A percentile compares a stretch with the other conserved stretches of the same genome.
These are phyloP conservation scores for Tillus elongatus DNA, from an alignment of 2,888 invertebrate genomes.

Conservation along the genomic window DNA sequence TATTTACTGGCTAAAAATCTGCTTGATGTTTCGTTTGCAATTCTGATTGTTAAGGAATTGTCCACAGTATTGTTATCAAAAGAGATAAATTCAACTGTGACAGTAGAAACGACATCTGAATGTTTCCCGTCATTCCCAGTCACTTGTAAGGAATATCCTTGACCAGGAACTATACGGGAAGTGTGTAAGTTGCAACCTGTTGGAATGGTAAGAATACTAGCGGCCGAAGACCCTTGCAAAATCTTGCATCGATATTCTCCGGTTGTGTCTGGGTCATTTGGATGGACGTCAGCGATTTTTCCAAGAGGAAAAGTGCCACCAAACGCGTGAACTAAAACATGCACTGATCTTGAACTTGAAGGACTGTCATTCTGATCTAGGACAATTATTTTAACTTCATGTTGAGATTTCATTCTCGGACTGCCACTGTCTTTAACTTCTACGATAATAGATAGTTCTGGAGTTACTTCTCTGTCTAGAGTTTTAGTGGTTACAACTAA, in stretches of 20 bases:
- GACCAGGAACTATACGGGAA: conserved; percentile 58
- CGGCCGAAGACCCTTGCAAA: conserved; percentile 52
- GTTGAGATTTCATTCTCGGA: conserved; percentile 74
- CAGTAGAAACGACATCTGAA: conserved; percentile 75
- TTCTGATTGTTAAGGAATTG: conserved; percentile 69
- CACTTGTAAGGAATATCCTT: conserved; percentile 69
- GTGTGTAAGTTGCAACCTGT: conserved; percentile 73
- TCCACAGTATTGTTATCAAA: conserved; percentile 76
- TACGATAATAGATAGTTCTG: conserved; percentile 64
- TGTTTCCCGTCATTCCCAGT: conserved; percentile 86
- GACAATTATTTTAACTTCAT: conserved; percentile 65
- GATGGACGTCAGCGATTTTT: conserved; percentile 86
- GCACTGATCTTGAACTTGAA: conserved; percentile 72
- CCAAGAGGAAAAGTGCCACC: conserved; percentile 67
- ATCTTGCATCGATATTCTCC: conserved; percentile 85
- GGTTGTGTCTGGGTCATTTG: conserved; percentile 82
- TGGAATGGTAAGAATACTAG: conserved; percentile 59
- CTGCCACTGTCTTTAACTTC: conserved; percentile 83
- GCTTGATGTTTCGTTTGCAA: conserved; percentile 63
- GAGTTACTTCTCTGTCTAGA: conserved; percentile 74
- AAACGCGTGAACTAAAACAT: conserved; percentile 68
- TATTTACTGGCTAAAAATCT: conserved; percentile 72
- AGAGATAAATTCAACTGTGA: conserved; percentile 70
- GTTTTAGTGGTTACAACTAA: conserved; percentile 66
- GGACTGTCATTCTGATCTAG: conserved; percentile 88